phyloP scores from a whole-genome alignment of 2,797 vertebrate species.

The Malacoraja senta region DNA sequence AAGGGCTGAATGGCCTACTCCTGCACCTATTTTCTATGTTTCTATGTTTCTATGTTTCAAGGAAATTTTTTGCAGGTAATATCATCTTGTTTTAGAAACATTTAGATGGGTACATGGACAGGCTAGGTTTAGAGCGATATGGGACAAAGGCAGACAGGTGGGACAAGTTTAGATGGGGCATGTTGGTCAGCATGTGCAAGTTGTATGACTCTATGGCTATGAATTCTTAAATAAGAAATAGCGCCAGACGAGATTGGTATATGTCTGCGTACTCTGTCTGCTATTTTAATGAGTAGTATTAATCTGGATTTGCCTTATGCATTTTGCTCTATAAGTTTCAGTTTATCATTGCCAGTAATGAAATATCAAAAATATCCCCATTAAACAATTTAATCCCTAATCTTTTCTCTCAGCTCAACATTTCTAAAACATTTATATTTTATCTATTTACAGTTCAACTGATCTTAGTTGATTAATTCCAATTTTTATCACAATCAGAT shows the following conservation, averaged over 20 bases:
- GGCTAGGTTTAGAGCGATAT: no score
- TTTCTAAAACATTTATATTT: background rate
- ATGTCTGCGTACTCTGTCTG: background rate
- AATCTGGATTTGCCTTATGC: background rate
- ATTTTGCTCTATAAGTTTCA: background rate
- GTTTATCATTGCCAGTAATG: background rate
- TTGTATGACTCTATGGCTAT: no score
- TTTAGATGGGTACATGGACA: no score
- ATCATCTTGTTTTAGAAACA: no score
- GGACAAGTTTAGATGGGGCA: no score
- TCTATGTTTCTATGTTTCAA: no score
- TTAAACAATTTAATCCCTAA: background rate
- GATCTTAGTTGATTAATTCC: background rate
- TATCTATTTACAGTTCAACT: background rate
- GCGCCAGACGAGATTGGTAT: background rate
- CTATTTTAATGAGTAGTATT: background rate
- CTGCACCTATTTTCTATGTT: no score
- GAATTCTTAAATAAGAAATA: background rate
- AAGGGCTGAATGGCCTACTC: no score
- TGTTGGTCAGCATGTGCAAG: no score
- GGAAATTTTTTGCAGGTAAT: no score
- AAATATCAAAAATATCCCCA: background rate
- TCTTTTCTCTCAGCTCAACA: background rate
- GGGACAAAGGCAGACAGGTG: no score
- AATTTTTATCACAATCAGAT: background rate